Evolutionary conservation across 2,797 vertebrate genomes (phyloP).

Genomic region (Sylvia borin): DNA sequence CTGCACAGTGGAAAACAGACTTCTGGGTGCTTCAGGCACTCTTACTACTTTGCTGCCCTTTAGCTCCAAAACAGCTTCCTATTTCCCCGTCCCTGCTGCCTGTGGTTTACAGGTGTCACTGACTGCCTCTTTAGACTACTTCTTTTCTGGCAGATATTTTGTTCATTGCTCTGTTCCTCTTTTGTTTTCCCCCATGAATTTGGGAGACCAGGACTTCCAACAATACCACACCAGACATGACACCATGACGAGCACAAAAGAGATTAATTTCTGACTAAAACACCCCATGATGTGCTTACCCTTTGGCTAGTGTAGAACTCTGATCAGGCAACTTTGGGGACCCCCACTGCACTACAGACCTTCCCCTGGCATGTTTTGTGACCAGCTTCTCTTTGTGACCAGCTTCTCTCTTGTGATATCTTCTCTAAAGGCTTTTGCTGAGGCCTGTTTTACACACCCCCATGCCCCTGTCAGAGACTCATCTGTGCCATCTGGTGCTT

Average conservation of each 20-base stretch:
- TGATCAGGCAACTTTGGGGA: not conserved
- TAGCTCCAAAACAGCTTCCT: not conserved
- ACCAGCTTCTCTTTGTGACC: not conserved
- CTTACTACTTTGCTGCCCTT: not conserved
- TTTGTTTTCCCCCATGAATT: not conserved
- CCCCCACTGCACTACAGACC: not conserved
- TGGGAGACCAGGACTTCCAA: not conserved
- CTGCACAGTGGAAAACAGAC: not conserved
- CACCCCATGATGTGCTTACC: rapidly evolving
- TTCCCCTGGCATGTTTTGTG: not conserved
- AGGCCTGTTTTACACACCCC: not conserved
- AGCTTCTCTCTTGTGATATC: not conserved
- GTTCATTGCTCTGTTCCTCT: not conserved
- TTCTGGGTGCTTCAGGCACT: not conserved
- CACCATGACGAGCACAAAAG: not conserved
- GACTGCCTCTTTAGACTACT: not conserved
- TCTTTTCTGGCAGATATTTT: not conserved
- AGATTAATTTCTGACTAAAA: not conserved
- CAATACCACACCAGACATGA: not conserved
- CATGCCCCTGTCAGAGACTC: not conserved
- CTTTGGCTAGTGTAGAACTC: not conserved
- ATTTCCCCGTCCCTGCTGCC: not conserved
- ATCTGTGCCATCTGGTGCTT: slow-evolving; percentile 4
- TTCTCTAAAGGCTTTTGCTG: not conserved
- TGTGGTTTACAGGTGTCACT: not conserved